Base-by-base conservation (phyloP, 2,888 invertebrate genomes). In the Melieria omissa region DNA sequence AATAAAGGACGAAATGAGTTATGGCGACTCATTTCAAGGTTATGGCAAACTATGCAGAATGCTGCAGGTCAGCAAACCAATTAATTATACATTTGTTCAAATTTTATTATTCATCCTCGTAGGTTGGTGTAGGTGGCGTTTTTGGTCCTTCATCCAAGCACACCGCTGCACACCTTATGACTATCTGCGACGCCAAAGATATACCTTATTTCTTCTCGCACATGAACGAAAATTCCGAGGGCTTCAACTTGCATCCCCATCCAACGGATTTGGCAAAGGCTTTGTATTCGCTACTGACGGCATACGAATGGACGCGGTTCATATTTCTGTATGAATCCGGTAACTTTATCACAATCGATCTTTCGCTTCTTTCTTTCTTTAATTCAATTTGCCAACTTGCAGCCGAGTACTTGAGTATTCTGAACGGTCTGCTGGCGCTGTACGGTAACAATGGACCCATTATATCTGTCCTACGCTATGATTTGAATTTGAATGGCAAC, bases 151-250 rank as follows among this genome's bases (percentile, higher is more conserved):
- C 92, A 68, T 89, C 91, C 54, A 89, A 89, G 67, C 88, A 89
- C 66, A 89, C 92, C 0, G 90, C 95, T 9, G 90, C 91, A 65
- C 93, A 95, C 82, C 91, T 96, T 62, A 93, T 95, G 84, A 94
- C 95, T 14, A 91, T 96, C 74, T 93, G 95, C 76, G 93, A 95
- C 83, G 90, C 90, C 54, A 89, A 95, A 79, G 94, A 96, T 87
- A 90, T 98, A 73, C 97, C 97, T 0, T 94, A 96, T 82, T 90
- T 97, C 69, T 91, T 95, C 80, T 92, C 92, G 0, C 90, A 91
- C 78, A 93, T 93, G 89, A 92, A 93, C 77, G 89, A 90, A 69
- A 89, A 90, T 74, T 88, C 89, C 81, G 89, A 89, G 45, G 88
- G 88, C 41, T 81, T 86, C 5, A 96, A 95, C 86, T 87, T 96